Evolutionary conservation across 2,888 invertebrate genomes (phyloP).

Genomic region (Dryadula phaetusa): DNA sequence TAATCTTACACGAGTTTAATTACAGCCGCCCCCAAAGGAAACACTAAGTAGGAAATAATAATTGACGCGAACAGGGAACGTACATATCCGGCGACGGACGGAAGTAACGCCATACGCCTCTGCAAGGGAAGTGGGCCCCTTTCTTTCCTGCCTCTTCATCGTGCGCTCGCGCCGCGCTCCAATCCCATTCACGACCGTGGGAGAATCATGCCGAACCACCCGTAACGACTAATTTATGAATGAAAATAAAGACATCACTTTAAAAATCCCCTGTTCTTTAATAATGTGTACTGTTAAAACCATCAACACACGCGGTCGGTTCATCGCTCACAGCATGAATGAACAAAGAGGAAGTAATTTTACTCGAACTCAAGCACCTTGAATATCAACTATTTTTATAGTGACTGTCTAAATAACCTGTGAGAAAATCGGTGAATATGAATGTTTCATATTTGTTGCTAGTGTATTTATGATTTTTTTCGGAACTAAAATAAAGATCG

Average conservation of each 20-base stretch:
- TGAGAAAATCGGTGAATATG: conserved; percentile 34
- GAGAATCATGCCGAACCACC: conserved; percentile 69
- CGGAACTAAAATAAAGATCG: conserved; percentile 39
- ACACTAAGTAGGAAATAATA: conserved; percentile 78
- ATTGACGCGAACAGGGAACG: conserved; percentile 76
- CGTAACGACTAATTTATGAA: conserved; percentile 72
- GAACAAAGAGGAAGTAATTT: conserved; percentile 63
- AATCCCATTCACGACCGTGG: conserved; percentile 73
- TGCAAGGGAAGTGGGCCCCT: conserved; percentile 78
- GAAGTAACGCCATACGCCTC: conserved; percentile 76
- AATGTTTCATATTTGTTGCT: conserved; percentile 27
- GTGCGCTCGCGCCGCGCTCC: conserved; percentile 50
- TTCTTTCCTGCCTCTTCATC: conserved; percentile 68
- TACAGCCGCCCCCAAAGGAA: conserved; percentile 62
- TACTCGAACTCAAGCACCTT: conserved; percentile 50
- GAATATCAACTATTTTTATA: conserved; percentile 63
- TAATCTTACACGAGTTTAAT: conserved; percentile 46
- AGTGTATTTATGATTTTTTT: conserved; percentile 37
- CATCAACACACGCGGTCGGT: conserved; percentile 59
- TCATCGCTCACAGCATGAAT: conserved; percentile 60
- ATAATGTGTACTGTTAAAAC: conserved; percentile 59
- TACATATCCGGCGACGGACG: conserved; percentile 72
- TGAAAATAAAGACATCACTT: conserved; percentile 68
- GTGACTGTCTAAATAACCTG: conserved; percentile 45
- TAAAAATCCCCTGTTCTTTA: conserved; percentile 55